Percentiles rank a stretch among this genome's conserved stretches.
Evolutionary conservation across 2,113 vertebrate species (phyloP).

Genomic region (Thunnus thynnus): DNA sequence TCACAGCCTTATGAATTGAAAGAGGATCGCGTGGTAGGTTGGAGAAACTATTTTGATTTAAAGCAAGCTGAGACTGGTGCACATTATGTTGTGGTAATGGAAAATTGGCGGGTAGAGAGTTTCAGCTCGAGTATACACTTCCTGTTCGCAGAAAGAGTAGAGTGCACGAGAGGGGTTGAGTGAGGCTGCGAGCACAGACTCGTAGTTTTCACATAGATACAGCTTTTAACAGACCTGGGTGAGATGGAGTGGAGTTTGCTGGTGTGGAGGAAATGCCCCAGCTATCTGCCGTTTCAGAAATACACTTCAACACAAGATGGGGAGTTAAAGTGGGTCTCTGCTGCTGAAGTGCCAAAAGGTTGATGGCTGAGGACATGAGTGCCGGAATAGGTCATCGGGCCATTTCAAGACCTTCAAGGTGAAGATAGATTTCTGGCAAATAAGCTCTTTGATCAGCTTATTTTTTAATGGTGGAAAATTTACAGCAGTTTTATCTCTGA

Average conservation of each 20-base stretch:
- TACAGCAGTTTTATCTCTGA: not conserved
- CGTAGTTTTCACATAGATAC: constrained; percentile 27
- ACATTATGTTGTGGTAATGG: constrained; percentile 58
- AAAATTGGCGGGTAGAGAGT: constrained; percentile 55
- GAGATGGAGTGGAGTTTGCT: constrained; percentile 46
- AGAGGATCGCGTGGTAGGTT: constrained; percentile 65
- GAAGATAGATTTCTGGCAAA: constrained; percentile 4
- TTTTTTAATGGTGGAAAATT: not conserved
- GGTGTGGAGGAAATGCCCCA: constrained; percentile 38
- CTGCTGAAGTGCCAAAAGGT: constrained; percentile 32
- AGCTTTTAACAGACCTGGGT: constrained; percentile 42
- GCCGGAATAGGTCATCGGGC: constrained; percentile 2
- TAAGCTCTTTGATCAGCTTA: not conserved
- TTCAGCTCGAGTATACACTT: constrained; percentile 1
- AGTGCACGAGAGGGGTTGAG: constrained; percentile 13
- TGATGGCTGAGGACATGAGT: constrained; percentile 12
- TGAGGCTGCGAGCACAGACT: constrained; percentile 18
- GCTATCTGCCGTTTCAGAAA: constrained; percentile 54
- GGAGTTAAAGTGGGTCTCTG: constrained; percentile 46
- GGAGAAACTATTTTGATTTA: constrained; percentile 63
- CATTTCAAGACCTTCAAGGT: constrained; percentile 5
- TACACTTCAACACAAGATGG: constrained; percentile 42
- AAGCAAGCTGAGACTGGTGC: constrained; percentile 41
- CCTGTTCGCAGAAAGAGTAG: constrained; percentile 8
- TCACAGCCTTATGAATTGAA: constrained; percentile 61